Base-by-base conservation (phyloP, 1,140 invertebrate genomes). In the Ptiloglossa arizonensis region DNA sequence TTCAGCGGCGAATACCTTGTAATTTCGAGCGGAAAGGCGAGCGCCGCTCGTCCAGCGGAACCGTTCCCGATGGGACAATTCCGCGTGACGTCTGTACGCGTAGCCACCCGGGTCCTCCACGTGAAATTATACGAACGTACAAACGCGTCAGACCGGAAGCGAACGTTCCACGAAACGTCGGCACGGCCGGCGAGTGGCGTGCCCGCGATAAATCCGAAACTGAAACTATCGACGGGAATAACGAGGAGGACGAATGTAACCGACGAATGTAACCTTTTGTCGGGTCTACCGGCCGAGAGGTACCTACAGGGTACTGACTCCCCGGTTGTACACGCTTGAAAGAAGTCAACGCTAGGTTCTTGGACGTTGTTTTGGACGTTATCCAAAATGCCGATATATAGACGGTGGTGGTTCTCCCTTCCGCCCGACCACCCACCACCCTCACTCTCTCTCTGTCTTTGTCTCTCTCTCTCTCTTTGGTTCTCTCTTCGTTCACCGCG, bases 341-440 rank as follows among this genome's bases (percentile, higher is more conserved):
- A 74, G 72, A 68, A 75, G 54, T 22, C 41, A 66, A 62, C 71
- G 78, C 15, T 22, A 68, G 27, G 59, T 79, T 80, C 80, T 85
- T 85, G 63, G 50, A 74, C 66, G 72, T 83, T 81, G 73, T 86
- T 83, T 83, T 86, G 85, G 85, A 86, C 70, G 70, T 81, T 83
- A 74, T 83, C 81, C 85, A 83, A 86, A 82, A 86, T 50, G 46
- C 64, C 56, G 66, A 70, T 70, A 72, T 67, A 68, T 52, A 52
- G 50, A 9, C 50, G n/a, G n/a, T n/a, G 27, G 35, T 24, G 67
- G n/a, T 24, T 13, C 11, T 11, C 0, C 1, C 41, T 11, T 13
- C 41, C 29, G 46, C 48, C 41, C 60, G n/a, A 2, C 19, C n/a
- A 38, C 29, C 48, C 72, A n/a, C n/a, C n/a, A n/a, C n/a, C n/a